Evolutionary conservation across 2,888 invertebrate genomes (phyloP), one percentile per base, ranked within the genome.

Genomic region (Meganola albula): DNA sequence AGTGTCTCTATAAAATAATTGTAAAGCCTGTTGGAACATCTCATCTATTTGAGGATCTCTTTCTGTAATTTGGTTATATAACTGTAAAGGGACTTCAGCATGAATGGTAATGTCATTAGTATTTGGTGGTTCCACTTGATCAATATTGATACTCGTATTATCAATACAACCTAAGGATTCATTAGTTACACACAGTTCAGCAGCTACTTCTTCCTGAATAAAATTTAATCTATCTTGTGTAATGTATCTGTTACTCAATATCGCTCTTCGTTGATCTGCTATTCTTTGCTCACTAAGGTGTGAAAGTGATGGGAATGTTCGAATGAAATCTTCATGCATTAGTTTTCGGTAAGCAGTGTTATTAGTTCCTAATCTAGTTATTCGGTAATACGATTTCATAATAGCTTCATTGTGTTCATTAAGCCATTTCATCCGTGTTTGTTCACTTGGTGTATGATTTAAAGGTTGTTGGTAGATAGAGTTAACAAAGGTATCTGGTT

Each of bases 381-480:
- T 20, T 12, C 12, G 13, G 3, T 10, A 18, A 7, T 24, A 31
- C 2, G 14, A 11, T 12, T 20, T 16, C 12, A 31, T 18, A 24
- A 31, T 31, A 5, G 24, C 12, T 10, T 31, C 31, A 12, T 31
- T 31, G 4, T 11, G 18, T 11, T 30, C 30, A 14, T 12, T 24
- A 5, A 24, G 13, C 30, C 30, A 24, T 14, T 12, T 24, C n/a
- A n/a, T n/a, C 10, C 16, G 16, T 18, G 24, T 25, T 13, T 25
- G 24, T 1, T 24, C 22, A 5, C 3, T 5, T 25, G 9, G 4
- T 25, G 25, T 10, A 5, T 3, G n/a, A 20, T n/a, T 20, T n/a
- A n/a, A n/a, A n/a, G n/a, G n/a, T n/a, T 20, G 20, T 20, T 3
- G n/a, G 3, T 20, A n/a, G 3, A 7, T 3, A 5, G 24, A 18